A percentile compares a stretch with the other conserved stretches of the same genome.
Evolutionary conservation across 2,113 vertebrate genomes (phyloP).

Genomic region (Orientallactaga bullata): DNA sequence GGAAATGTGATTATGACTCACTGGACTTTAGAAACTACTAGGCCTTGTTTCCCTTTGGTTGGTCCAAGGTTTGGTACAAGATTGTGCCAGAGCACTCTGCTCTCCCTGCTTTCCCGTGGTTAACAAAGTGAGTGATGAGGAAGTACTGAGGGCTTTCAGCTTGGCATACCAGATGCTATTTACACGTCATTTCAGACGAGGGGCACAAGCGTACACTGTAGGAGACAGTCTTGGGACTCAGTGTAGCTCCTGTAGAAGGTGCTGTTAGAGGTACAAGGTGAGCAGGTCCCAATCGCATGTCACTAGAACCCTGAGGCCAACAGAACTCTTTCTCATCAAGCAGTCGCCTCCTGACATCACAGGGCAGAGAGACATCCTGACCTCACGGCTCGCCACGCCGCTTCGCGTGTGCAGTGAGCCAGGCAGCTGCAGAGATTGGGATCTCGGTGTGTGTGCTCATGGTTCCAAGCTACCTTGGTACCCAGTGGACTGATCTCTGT

Average conservation of each 20-base stretch:
- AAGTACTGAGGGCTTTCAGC: conserved; percentile 17
- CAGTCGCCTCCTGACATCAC: background rate
- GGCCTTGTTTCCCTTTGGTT: conserved; percentile 36
- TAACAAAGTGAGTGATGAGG: conserved; percentile 11
- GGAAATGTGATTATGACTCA: conserved; percentile 18
- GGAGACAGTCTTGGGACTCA: background rate
- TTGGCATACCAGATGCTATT: conserved; percentile 53
- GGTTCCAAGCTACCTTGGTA: conserved; percentile 16
- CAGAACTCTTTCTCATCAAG: background rate
- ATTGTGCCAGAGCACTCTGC: conserved; percentile 24
- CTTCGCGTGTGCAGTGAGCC: background rate
- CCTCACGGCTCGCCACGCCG: background rate
- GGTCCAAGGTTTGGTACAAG: conserved; percentile 38
- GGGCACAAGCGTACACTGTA: background rate
- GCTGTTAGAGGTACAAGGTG: background rate
- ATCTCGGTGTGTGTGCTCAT: conserved; percentile 12
- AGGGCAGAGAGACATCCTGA: background rate
- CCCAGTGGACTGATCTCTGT: conserved; percentile 5
- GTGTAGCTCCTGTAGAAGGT: background rate
- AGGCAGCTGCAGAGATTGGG: background rate
- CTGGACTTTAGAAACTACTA: conserved; percentile 28
- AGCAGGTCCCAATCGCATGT: background rate
- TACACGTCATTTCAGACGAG: conserved; percentile 5
- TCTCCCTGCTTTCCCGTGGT: conserved; percentile 6
- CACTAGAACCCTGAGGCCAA: background rate